A percentile compares a stretch with the other conserved stretches of the same genome.
Evolutionary conservation across 2,113 vertebrate genomes (phyloP).

Genomic region (Cebus imitator): DNA sequence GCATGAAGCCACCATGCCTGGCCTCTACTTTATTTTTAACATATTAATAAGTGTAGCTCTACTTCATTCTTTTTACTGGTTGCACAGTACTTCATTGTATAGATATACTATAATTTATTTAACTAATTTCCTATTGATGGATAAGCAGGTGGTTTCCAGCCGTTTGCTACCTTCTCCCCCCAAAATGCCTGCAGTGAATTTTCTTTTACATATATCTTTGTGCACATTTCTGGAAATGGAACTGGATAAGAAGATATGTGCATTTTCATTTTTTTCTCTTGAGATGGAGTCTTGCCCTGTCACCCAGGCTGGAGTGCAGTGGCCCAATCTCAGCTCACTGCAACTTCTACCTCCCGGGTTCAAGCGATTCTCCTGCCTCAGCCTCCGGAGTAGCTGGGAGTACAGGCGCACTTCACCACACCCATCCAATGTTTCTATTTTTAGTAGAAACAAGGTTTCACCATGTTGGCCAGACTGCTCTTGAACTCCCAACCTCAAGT

Average conservation of each 20-base stretch:
- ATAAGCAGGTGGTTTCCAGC: neutral
- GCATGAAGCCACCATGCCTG: too few species aligned
- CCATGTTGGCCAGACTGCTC: too few species aligned
- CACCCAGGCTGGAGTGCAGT: too few species aligned
- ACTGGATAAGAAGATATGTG: neutral
- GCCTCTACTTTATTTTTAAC: neutral
- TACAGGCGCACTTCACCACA: too few species aligned
- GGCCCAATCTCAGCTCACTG: too few species aligned
- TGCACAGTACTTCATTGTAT: neutral
- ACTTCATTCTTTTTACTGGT: neutral
- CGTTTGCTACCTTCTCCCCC: neutral
- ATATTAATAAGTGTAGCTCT: neutral
- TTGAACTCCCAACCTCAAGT: too few species aligned
- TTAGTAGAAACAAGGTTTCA: too few species aligned
- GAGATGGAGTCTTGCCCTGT: too few species aligned
- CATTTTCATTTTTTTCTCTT: neutral
- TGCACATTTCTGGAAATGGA: neutral
- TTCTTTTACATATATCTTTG: neutral
- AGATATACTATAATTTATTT: neutral
- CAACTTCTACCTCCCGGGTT: too few species aligned
- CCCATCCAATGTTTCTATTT: too few species aligned
- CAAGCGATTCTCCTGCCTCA: too few species aligned
- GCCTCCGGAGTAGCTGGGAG: too few species aligned
- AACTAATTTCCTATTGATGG: neutral
- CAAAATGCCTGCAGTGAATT: neutral